These are phyloP conservation scores for Drosophila prostipennis DNA, from an alignment of 2,888 invertebrate species.

Conservation along the genomic window DNA sequence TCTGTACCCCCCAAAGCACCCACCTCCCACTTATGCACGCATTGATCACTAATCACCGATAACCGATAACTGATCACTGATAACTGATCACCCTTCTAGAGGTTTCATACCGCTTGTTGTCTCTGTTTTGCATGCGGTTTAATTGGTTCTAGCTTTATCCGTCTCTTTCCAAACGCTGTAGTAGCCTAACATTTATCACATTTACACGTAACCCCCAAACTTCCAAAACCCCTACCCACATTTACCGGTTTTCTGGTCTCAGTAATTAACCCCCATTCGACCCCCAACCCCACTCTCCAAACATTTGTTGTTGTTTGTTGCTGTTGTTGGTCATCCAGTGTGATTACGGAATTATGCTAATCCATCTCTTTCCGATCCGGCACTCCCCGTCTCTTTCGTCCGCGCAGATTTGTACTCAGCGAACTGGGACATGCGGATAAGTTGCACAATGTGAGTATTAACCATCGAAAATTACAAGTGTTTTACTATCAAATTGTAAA, in stretches of 20 bases:
- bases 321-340: constrained; percentile 26
- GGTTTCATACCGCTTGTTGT: constrained; percentile 10
- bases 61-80: not conserved
- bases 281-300: not conserved
- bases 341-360: constrained; percentile 18
- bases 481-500: too few relatives aligned
- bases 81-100: not conserved
- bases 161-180: constrained; percentile 16
- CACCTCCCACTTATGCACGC: constrained; percentile 13
- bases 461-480: too few relatives aligned
- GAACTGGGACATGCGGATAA: constrained; percentile 89
- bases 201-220: not conserved
- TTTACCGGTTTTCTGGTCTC: constrained; percentile 7
- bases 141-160: constrained; percentile 12
- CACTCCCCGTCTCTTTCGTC: constrained; percentile 15
- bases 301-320: constrained; percentile 42
- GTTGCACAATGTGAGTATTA: constrained; percentile 88
- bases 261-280: constrained; percentile 14
- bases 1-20: not conserved
- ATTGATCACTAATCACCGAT: constrained; percentile 2
- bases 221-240: not conserved
- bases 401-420: constrained; percentile 88
- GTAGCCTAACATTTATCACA: constrained; percentile 12
- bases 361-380: constrained; percentile 22
- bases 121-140: constrained; percentile 14